Percentiles rank a stretch among this genome's conserved stretches.
Conservation (phyloP, 1,140 invertebrate genomes). For the Triops cancriformis region DNA sequence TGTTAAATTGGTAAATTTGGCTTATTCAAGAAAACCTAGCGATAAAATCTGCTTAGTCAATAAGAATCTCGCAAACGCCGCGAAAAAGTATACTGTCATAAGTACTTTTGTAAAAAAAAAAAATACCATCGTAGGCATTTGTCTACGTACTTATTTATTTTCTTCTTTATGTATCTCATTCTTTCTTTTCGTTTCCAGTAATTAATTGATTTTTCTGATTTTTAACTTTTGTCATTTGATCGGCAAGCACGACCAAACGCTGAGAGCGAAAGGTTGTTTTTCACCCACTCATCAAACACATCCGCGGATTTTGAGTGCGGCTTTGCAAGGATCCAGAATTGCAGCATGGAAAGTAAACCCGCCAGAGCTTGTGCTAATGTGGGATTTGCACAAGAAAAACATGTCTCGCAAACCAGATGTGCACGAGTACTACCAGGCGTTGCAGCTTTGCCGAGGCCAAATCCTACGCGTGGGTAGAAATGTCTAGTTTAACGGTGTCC, state of each 20-base stretch:
- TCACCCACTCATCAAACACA: neutral
- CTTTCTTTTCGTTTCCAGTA: no score
- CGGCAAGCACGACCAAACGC: neutral
- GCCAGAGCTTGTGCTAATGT: neutral
- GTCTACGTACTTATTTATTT: no score
- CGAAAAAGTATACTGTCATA: no score
- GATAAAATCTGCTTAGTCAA: no score
- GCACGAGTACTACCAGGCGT: neutral
- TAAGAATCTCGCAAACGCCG: no score
- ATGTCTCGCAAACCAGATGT: neutral
- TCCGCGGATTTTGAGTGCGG: neutral
- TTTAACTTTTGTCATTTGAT: neutral
- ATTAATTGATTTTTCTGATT: no score
- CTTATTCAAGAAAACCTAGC: no score
- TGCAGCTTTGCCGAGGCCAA: neutral
- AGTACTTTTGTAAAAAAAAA: no score
- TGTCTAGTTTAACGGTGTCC: neutral
- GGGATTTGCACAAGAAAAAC: conserved; percentile 8
- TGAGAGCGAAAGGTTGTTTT: neutral
- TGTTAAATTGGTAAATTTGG: neutral
- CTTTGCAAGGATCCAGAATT: neutral
- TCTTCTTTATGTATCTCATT: no score
- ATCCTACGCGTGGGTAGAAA: neutral
- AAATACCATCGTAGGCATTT: no score
- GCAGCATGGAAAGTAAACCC: neutral